phyloP scores from a whole-genome alignment of 2,797 vertebrate genomes.

The Bovichtus variegatus region DNA sequence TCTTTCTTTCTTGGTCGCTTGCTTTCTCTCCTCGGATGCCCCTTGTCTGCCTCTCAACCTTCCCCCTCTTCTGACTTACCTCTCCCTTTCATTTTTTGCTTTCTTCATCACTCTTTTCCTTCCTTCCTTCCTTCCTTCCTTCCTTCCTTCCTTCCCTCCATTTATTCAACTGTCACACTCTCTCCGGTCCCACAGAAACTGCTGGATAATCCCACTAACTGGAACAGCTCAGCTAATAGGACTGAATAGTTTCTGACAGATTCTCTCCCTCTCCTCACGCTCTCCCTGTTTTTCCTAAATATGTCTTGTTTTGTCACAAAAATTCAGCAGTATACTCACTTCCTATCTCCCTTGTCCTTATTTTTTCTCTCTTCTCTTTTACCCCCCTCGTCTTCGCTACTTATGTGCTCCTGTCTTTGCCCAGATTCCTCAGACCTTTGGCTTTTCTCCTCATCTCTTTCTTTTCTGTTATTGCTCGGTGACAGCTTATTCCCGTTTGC shows the following conservation, averaged over 20 bases:
- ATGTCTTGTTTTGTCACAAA: slow-evolving; percentile 44
- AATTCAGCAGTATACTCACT: neutral
- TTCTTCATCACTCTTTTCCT: neutral
- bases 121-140: slow-evolving; percentile 10
- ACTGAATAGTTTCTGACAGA: slow-evolving; percentile 63
- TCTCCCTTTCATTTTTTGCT: neutral
- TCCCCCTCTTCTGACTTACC: neutral
- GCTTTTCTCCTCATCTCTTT: slow-evolving; percentile 18
- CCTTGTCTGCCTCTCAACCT: slow-evolving; percentile 28
- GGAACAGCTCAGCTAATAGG: slow-evolving; percentile 72
- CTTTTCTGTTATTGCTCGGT: slow-evolving; percentile 23
- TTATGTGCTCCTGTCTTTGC: slow-evolving; percentile 30
- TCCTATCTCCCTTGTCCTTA: neutral
- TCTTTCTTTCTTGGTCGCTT: slow-evolving; percentile 34
- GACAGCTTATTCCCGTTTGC: slow-evolving; percentile 40
- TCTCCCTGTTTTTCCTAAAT: slow-evolving; percentile 43
- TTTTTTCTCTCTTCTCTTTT: neutral
- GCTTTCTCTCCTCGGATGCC: slow-evolving; percentile 46
- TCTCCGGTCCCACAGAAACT: slow-evolving; percentile 34
- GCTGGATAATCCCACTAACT: slow-evolving; percentile 67
- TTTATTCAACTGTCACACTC: slow-evolving; percentile 18
- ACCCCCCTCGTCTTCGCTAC: neutral
- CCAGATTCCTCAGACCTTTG: slow-evolving; percentile 33
- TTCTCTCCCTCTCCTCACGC: slow-evolving; percentile 42
- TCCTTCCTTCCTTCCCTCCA: slow-evolving; percentile 8